Percentiles rank a stretch among this genome's conserved stretches.
Evolutionary conservation across 1,140 invertebrate species (phyloP).

Genomic region (Bilobella aurantiaca): DNA sequence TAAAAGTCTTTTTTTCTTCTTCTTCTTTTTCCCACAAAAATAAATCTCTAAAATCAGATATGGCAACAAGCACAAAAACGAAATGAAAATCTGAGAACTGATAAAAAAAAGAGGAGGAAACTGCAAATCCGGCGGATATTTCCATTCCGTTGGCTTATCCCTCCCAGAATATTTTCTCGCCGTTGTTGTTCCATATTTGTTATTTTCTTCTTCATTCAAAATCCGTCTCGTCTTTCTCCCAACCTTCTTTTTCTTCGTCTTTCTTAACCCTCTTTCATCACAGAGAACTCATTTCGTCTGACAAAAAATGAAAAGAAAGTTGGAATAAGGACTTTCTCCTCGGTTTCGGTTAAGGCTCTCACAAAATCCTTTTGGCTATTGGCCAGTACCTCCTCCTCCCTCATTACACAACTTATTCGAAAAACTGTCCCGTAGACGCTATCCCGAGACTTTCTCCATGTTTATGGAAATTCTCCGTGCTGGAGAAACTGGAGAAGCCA

Average conservation of each 20-base stretch:
- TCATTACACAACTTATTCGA: not conserved
- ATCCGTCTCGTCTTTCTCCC: not conserved
- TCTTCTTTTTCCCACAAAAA: too few species aligned
- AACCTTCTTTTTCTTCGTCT: not conserved
- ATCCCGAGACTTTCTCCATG: not conserved
- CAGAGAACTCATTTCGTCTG: not conserved
- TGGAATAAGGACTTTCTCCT: not conserved
- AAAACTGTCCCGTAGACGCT: too few species aligned
- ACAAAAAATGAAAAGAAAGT: too few species aligned
- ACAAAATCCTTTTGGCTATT: not conserved
- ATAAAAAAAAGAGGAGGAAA: not conserved
- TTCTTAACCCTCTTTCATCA: not conserved
- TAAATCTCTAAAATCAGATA: not conserved
- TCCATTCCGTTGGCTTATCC: not conserved
- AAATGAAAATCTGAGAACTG: not conserved
- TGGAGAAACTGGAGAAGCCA: not conserved
- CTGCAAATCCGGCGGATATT: not conserved
- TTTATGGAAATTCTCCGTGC: not conserved
- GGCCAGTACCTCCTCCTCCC: not conserved
- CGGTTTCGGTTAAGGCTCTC: too few species aligned
- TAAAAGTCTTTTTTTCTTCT: too few species aligned
- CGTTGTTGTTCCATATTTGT: too few species aligned
- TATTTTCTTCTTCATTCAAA: too few species aligned
- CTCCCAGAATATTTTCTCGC: too few species aligned
- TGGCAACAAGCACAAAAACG: not conserved